phyloP scores from a whole-genome alignment of 2,888 invertebrate genomes.

The Diaperis boleti region DNA sequence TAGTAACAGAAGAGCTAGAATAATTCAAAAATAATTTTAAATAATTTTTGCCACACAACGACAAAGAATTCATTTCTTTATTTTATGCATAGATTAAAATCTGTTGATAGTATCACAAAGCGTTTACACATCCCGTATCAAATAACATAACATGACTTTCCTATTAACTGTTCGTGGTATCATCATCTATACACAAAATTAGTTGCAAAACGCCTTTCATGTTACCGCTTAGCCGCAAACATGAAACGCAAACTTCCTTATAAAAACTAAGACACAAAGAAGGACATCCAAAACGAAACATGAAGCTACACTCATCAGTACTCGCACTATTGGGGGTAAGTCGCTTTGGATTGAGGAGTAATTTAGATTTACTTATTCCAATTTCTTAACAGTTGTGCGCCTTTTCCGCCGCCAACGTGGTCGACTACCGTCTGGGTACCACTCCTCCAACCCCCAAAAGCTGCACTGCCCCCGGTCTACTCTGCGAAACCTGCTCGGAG shows the following conservation, averaged over 20 bases:
- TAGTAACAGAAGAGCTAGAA: no score
- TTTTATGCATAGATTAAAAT: no score
- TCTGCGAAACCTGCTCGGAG: slow-evolving; percentile 12
- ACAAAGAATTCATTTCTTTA: no score
- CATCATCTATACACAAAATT: slow-evolving; percentile 3
- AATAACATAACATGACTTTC: slow-evolving; percentile 4
- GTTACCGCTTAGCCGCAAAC: not conserved
- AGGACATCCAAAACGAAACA: not conserved
- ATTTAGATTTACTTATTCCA: not conserved
- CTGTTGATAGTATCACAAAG: no score
- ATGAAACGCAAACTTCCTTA: not conserved
- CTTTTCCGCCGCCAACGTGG: not conserved
- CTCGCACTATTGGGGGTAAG: not conserved
- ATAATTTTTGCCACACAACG: no score
- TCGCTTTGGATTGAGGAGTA: not conserved
- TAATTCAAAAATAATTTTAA: no score
- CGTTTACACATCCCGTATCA: no score
- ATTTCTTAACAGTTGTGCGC: not conserved
- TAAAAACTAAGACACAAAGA: not conserved
- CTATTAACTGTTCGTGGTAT: slow-evolving; percentile 4
- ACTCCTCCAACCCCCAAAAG: not conserved
- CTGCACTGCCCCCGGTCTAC: slow-evolving; percentile 16
- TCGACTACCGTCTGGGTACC: slow-evolving; percentile 6
- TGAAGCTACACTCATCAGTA: not conserved
- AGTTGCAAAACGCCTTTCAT: slow-evolving; percentile 15